Evolutionary conservation across 2,797 vertebrate species (phyloP), one percentile per base, ranked within the genome.

Genomic region (Gastrophryne carolinensis): DNA sequence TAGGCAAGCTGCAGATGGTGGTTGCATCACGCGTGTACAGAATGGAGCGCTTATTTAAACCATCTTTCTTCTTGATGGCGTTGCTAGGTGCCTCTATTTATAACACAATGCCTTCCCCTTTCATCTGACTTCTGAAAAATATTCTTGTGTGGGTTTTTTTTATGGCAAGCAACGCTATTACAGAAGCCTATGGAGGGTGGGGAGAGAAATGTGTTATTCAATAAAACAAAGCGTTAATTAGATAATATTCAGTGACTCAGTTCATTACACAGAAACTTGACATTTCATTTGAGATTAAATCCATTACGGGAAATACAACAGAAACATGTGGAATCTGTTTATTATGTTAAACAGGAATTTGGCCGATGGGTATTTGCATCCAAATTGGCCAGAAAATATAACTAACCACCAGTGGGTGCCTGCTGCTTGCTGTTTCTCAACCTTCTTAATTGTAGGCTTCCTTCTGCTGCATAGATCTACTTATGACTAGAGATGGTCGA

Each of bases 71-170:
- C 39, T 44, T 44, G 39, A 44, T 44, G 15, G 39, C 5, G 39
- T 44, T 47, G 61, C 61, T 47, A 47, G 29, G 61, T 47, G 6
- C 24, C 5, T 64, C 39, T 64, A 19, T 47, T 29, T 44, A 44
- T 26, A 29, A 19, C 26, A 19, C 61, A 64, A 26, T 17, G 3
- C 23, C 9, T 19, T 13, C 21, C 12, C 17, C 24, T 24, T 41
- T 35, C 57, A 60, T 24, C 21, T 62, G 21, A n/a, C 35, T 41
- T 41, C 24, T 27, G 23, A n/a, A 23, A 41, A 12, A 21, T 27
- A 23, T 9, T 44, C 39, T 47, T 64, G 61, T 64, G 61, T 64
- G 61, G 61, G 61, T 11, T 64, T 17, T 64, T 17, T 44, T 47
- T 11, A 30, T 47, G 39, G 61, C 41, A 9, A 9, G 23, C 8